Percentiles rank a stretch among this genome's conserved stretches.
phyloP scores from a whole-genome alignment of 1,140 invertebrate genomes.

The Tetramorium parvispinum region DNA sequence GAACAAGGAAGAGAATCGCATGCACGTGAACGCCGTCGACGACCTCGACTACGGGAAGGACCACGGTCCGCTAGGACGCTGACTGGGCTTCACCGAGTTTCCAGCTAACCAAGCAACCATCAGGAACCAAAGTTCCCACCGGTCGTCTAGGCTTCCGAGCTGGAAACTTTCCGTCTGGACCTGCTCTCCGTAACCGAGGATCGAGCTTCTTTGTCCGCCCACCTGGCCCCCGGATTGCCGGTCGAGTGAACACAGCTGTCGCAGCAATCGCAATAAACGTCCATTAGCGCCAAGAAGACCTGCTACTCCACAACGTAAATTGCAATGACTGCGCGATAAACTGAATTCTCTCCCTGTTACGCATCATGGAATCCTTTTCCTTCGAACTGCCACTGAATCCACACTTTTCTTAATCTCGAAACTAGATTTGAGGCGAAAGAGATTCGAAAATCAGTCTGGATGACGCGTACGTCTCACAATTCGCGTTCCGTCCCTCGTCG shows the following conservation, averaged over 20 bases:
- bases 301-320: constrained; percentile 37
- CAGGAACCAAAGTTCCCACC: constrained; percentile 76
- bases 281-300: constrained; percentile 64
- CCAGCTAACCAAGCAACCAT: constrained; percentile 79
- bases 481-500: constrained; percentile 73
- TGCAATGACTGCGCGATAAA: constrained; percentile 28
- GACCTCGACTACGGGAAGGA: constrained; percentile 15
- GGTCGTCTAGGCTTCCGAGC: constrained; percentile 74
- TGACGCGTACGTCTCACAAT: constrained; percentile 72
- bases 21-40: constrained; percentile 68
- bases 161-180: constrained; percentile 80
- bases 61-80: constrained; percentile 65
- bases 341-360: constrained; percentile 33
- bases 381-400: neutral
- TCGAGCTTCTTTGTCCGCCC: constrained; percentile 77
- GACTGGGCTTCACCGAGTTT: constrained; percentile 83
- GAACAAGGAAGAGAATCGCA: constrained; percentile 62
- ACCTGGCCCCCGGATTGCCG: constrained; percentile 67
- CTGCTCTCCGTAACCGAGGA: constrained; percentile 67
- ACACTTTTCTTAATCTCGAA: neutral
- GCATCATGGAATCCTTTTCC: neutral
- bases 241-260: constrained; percentile 69
- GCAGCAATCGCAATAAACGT: constrained; percentile 76
- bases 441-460: neutral
- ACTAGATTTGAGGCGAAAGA: neutral